Evolutionary conservation across 2,797 vertebrate species (phyloP).

Genomic region (Knipowitschia caucasica): DNA sequence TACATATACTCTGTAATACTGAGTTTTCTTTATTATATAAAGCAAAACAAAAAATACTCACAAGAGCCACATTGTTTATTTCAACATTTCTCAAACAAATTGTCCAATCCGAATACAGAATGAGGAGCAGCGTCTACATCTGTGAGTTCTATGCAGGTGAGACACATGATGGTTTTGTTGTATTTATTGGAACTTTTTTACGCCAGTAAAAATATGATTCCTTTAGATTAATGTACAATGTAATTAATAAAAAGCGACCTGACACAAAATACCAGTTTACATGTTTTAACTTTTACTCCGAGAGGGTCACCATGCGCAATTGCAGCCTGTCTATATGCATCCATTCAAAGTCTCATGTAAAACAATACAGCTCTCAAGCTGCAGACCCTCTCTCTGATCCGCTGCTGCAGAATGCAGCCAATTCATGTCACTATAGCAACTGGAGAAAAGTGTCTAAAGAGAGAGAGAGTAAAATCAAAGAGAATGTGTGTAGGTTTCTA

Average conservation of each 20-base stretch:
- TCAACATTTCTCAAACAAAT: no score
- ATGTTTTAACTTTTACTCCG: constrained; percentile 10
- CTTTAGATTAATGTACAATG: background rate
- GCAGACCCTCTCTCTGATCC: constrained; percentile 36
- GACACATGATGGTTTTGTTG: no score
- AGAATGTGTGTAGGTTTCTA: constrained; percentile 48
- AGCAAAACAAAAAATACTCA: no score
- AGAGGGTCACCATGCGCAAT: constrained; percentile 14
- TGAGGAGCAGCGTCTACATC: no score
- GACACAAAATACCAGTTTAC: constrained; percentile 27
- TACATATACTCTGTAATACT: constrained; percentile 1
- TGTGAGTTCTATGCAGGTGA: no score
- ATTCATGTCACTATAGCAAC: constrained; percentile 78
- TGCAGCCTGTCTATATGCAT: constrained; percentile 12
- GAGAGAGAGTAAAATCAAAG: constrained; percentile 27
- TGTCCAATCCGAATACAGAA: no score
- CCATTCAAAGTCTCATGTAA: constrained; percentile 31
- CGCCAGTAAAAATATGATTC: no score
- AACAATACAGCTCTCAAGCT: constrained; percentile 37
- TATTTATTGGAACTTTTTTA: no score
- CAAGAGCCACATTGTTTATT: no score
- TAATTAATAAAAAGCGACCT: constrained; percentile 11
- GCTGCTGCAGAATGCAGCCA: constrained; percentile 61
- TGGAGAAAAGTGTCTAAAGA: constrained; percentile 39
- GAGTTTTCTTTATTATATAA: no score